A percentile compares a stretch with the other conserved stretches of the same genome.
phyloP scores from a whole-genome alignment of 1,140 invertebrate species.

The Babylonia areolata region DNA sequence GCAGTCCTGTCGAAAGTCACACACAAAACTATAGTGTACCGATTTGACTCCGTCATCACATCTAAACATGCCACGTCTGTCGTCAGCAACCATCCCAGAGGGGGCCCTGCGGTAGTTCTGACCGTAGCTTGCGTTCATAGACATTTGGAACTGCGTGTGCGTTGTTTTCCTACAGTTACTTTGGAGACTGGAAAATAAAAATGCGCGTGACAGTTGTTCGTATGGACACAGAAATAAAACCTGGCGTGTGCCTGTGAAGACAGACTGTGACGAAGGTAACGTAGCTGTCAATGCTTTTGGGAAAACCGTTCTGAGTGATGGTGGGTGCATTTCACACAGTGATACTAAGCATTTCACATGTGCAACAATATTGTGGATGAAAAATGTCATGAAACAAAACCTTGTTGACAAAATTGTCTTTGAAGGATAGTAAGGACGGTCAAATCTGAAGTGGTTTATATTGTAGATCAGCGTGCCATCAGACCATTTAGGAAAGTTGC shows the following conservation, averaged over 20 bases:
- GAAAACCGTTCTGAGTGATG: neutral
- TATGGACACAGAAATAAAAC: neutral
- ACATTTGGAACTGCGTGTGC: neutral
- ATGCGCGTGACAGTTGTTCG: neutral
- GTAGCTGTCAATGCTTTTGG: neutral
- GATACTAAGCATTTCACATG: neutral
- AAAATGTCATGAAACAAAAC: too few species aligned
- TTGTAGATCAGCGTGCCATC: neutral
- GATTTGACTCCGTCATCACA: neutral
- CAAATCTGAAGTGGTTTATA: neutral
- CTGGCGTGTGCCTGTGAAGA: neutral
- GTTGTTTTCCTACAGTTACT: neutral
- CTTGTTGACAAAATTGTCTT: neutral
- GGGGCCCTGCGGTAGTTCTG: neutral
- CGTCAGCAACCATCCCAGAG: too few species aligned
- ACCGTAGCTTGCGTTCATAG: neutral
- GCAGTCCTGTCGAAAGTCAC: too few species aligned
- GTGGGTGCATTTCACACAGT: neutral
- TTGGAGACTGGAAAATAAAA: neutral
- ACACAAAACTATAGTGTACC: slow-evolving; percentile 3
- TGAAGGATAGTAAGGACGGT: neutral
- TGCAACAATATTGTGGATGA: neutral
- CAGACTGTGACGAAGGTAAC: too few species aligned
- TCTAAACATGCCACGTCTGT: neutral
- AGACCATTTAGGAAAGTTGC: neutral